phyloP scores from a whole-genome alignment of 64 coral and sea anemone species.

The Acropora yongei region DNA sequence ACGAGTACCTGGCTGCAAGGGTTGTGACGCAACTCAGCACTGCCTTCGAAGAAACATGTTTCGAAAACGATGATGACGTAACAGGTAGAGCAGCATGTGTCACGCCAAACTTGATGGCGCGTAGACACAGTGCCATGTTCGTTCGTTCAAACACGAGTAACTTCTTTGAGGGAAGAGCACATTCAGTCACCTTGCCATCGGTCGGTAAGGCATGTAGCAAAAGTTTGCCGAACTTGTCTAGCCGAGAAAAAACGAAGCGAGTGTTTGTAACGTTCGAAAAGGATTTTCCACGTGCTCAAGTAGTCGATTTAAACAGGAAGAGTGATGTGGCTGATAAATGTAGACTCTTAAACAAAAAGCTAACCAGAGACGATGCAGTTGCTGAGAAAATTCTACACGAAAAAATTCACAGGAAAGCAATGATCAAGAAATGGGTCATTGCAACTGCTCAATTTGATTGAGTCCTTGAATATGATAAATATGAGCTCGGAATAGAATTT shows the following conservation, averaged over 20 bases:
- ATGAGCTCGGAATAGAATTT: too few species aligned
- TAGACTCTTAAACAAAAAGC: conserved; percentile 6
- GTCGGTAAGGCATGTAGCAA: conserved; percentile 11
- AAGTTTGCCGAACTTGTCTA: conserved; percentile 20
- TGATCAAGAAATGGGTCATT: conserved; percentile 21
- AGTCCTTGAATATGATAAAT: too few species aligned
- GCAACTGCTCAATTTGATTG: neutral
- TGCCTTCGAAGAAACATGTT: conserved; percentile 24
- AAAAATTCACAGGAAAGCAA: conserved; percentile 12
- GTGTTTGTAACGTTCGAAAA: conserved; percentile 34
- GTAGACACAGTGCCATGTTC: neutral
- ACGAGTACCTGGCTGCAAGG: conserved; percentile 28
- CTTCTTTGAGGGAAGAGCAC: neutral
- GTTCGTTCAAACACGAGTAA: conserved; percentile 6
- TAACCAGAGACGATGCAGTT: neutral
- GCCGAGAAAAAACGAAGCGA: conserved; percentile 15
- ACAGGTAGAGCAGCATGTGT: conserved; percentile 8
- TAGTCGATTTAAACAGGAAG: conserved; percentile 12
- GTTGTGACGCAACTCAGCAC: conserved; percentile 26
- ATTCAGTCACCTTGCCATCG: neutral
- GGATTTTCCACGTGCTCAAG: neutral
- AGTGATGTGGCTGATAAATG: conserved; percentile 13
- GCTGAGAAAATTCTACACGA: conserved; percentile 9
- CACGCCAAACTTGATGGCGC: conserved; percentile 43
- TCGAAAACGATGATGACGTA: neutral